A percentile compares a stretch with the other conserved stretches of the same genome.
Evolutionary conservation across 2,888 invertebrate genomes (phyloP).

Genomic region (Drosophila tripunctata): DNA sequence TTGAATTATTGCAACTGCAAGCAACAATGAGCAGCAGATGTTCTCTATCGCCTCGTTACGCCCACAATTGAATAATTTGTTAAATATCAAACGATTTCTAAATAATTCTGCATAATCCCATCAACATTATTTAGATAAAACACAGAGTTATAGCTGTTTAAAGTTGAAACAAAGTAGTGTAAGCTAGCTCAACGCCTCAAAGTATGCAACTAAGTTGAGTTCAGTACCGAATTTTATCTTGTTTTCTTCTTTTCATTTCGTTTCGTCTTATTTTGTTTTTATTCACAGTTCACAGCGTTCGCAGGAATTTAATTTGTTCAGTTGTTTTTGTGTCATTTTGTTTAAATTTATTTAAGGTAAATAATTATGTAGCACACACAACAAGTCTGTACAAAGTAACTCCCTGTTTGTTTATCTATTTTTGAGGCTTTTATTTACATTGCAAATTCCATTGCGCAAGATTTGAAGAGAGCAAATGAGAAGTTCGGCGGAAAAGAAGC

Average conservation of each 20-base stretch:
- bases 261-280: constrained; percentile 25
- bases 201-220: background rate
- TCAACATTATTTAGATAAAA: no score
- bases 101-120: no score
- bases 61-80: no score
- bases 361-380: constrained; percentile 12
- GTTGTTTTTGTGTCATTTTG: constrained; percentile 40
- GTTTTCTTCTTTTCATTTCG: background rate
- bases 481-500: background rate
- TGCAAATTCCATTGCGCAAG: constrained; percentile 8
- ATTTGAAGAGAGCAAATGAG: background rate
- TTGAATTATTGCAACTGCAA: no score
- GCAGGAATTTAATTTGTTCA: constrained; percentile 65
- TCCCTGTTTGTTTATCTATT: background rate
- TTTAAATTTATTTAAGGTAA: background rate
- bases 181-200: no score
- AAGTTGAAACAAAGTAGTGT: no score
- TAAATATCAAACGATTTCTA: no score
- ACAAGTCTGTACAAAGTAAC: background rate
- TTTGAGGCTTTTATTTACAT: constrained; percentile 10
- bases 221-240: background rate
- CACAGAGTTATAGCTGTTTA: no score
- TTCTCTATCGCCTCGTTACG: no score
- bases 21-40: no score
- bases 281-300: constrained; percentile 39